phyloP scores from a whole-genome alignment of 2,113 vertebrate species.

The Nyctibius bracteatus region DNA sequence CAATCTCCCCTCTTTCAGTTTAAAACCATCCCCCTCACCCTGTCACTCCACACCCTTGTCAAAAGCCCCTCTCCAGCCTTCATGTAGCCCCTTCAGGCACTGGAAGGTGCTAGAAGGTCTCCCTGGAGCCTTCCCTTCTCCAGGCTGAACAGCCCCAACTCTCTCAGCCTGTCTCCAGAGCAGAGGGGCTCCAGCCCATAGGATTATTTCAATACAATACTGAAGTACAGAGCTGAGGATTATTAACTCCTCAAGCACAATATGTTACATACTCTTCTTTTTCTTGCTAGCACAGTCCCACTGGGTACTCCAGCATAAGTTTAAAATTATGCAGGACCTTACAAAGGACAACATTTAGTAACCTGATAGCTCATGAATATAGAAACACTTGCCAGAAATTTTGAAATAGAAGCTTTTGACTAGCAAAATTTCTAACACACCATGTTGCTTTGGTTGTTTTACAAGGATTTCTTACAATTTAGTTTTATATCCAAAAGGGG shows the following conservation, averaged over 20 bases:
- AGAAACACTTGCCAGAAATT: background rate
- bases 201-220: background rate
- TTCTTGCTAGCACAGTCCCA: background rate
- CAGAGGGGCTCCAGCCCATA: too few relatives aligned
- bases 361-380: background rate
- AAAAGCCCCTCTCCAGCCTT: too few relatives aligned
- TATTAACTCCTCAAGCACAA: background rate
- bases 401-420: background rate
- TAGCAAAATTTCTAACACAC: background rate
- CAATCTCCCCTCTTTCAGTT: too few relatives aligned
- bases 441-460: background rate
- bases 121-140: too few relatives aligned
- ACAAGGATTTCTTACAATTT: background rate
- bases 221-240: rapidly evolving
- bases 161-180: too few relatives aligned
- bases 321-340: background rate
- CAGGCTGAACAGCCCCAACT: too few relatives aligned
- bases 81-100: too few relatives aligned
- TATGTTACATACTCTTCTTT: background rate
- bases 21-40: too few relatives aligned
- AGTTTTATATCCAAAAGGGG: background rate
- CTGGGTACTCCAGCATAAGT: background rate
- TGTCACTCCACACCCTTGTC: too few relatives aligned
- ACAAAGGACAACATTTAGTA: background rate
- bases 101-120: too few relatives aligned